These are phyloP conservation scores for Cyphomyrus discorhynchus DNA, from an alignment of 2,113 vertebrate species.

Conservation along the genomic window DNA sequence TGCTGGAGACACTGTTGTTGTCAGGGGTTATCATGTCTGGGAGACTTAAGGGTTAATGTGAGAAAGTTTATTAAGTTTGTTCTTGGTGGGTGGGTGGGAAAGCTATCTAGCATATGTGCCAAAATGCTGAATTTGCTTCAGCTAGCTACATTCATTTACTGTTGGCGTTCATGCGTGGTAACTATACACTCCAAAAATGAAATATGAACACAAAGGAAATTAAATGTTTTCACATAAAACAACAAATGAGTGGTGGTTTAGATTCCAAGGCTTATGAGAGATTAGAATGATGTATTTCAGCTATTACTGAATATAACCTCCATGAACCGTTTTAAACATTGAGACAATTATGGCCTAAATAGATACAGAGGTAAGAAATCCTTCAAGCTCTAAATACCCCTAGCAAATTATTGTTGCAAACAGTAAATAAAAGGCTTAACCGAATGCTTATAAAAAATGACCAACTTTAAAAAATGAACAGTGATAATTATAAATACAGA, in stretches of 20 bases:
- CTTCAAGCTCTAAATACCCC: no score
- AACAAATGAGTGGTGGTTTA: neutral
- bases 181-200: neutral
- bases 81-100: slow-evolving; percentile 41
- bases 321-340: neutral
- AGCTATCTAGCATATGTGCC: slow-evolving; percentile 47
- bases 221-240: neutral
- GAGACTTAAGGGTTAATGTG: slow-evolving; percentile 34
- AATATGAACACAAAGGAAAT: neutral
- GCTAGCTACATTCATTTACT: neutral
- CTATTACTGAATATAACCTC: neutral
- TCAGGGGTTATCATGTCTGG: slow-evolving; percentile 35
- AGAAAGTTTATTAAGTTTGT: slow-evolving; percentile 36
- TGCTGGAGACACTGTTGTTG: slow-evolving; percentile 11
- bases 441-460: neutral
- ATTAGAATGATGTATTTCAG: neutral
- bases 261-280: neutral
- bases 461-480: neutral
- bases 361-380: neutral
- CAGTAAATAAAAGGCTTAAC: neutral
- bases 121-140: slow-evolving; percentile 15
- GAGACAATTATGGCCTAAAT: neutral
- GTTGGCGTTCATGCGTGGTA: neutral
- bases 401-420: neutral
- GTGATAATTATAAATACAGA: neutral